These are phyloP conservation scores for Ethmia dodecea DNA, from an alignment of 2,888 invertebrate species.

Conservation along the genomic window DNA sequence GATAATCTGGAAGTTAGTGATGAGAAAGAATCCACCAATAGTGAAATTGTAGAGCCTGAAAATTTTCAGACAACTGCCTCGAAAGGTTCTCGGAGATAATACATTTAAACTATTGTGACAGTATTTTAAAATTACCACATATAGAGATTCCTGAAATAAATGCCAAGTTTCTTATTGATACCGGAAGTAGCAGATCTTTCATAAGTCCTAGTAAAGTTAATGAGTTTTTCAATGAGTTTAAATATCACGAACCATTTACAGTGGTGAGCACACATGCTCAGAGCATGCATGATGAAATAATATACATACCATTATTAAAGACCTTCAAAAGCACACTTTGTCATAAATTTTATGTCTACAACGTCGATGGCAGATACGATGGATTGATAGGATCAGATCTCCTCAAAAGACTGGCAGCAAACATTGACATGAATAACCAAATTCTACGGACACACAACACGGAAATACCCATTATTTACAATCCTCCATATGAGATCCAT, in stretches of 20 bases:
- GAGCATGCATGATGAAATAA: slow-evolving; percentile 9
- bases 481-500: slow-evolving; percentile 3
- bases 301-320: slow-evolving; percentile 8
- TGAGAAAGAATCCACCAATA: no score
- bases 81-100: slow-evolving; percentile 2
- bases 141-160: slow-evolving; percentile 16
- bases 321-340: slow-evolving; percentile 5
- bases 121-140: slow-evolving; percentile 11
- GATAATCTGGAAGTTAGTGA: no score
- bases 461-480: slow-evolving; percentile 15
- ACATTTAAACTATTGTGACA: not conserved
- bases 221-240: slow-evolving; percentile 8
- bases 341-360: slow-evolving; percentile 19
- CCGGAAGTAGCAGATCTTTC: slow-evolving; percentile 16
- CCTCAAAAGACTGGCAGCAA: slow-evolving; percentile 14
- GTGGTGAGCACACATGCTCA: slow-evolving; percentile 11
- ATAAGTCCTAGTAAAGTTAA: slow-evolving; percentile 13
- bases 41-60: no score
- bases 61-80: slow-evolving; percentile 6
- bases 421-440: slow-evolving; percentile 9
- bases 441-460: slow-evolving; percentile 4
- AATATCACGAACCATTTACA: slow-evolving; percentile 8
- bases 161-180: slow-evolving; percentile 16
- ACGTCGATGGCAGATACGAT: slow-evolving; percentile 15
- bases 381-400: slow-evolving; percentile 18